A percentile compares a stretch with the other conserved stretches of the same genome.
phyloP scores from a whole-genome alignment of 2,113 vertebrate species.

The Alouatta palliata region DNA sequence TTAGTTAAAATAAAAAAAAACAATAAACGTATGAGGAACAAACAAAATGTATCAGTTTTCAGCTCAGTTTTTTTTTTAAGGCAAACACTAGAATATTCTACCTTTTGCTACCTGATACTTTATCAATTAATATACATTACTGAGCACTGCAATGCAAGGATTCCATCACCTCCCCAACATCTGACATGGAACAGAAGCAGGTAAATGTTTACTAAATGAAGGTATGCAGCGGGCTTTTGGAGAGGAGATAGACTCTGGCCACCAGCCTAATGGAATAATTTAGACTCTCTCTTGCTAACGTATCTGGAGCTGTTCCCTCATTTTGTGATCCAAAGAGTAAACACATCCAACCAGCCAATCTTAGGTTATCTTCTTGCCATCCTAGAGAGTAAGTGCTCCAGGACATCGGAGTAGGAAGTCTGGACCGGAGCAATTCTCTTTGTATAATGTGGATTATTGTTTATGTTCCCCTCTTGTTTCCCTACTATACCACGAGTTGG shows the following conservation, averaged over 20 bases:
- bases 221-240: neutral
- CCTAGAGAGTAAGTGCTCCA: neutral
- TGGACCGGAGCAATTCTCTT: neutral
- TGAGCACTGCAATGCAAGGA: neutral
- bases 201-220: neutral
- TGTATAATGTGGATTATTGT: neutral
- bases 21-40: neutral
- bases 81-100: neutral
- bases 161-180: neutral
- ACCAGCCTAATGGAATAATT: neutral
- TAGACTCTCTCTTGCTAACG: neutral
- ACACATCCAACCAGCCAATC: neutral
- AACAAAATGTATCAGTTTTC: neutral
- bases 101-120: neutral
- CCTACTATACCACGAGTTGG: neutral
- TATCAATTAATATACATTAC: neutral
- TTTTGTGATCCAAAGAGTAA: neutral
- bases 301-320: neutral
- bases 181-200: neutral
- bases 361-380: neutral
- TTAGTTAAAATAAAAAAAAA: neutral
- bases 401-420: neutral
- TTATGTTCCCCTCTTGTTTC: neutral
- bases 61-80: slow-evolving; percentile 14
- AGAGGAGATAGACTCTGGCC: neutral